Evolutionary conservation across 2,888 invertebrate genomes (phyloP).

Genomic region (Harpalus rufipes): DNA sequence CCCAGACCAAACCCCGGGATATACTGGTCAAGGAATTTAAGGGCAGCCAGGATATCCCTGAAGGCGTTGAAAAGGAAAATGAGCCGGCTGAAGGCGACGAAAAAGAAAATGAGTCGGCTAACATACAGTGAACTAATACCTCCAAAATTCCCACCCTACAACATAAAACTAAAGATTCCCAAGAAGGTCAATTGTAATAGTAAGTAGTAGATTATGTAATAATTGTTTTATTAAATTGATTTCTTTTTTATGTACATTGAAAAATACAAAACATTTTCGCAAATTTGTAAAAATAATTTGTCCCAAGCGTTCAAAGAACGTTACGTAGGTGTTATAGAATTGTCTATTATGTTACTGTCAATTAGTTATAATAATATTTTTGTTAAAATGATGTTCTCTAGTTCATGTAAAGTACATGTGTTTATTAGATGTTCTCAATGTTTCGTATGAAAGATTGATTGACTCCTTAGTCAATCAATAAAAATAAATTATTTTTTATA

Average conservation of each 20-base stretch:
- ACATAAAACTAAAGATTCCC: background rate
- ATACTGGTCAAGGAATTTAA: conserved; percentile 81
- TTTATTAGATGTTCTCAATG: conserved; percentile 1
- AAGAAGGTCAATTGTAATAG: background rate
- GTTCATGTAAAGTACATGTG: conserved; percentile 26
- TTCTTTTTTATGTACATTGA: background rate
- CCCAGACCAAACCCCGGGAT: conserved; percentile 85
- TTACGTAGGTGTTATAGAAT: background rate
- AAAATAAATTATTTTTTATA: conserved; percentile 27
- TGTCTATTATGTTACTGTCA: background rate
- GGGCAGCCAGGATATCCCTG: background rate
- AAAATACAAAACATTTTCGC: background rate
- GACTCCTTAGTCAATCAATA: background rate
- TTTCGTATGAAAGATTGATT: background rate
- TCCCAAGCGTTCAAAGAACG: background rate
- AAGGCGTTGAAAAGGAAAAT: too few species aligned
- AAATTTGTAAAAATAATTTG: background rate
- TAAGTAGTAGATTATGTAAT: background rate
- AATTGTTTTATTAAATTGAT: conserved; percentile 2
- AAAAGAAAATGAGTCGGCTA: background rate
- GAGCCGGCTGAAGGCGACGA: background rate
- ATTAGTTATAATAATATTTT: background rate
- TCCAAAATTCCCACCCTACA: background rate
- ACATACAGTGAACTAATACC: background rate
- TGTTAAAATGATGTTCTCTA: background rate